A percentile compares a stretch with the other conserved stretches of the same genome.
Evolutionary conservation across 1,140 invertebrate species (phyloP).

Genomic region (Pseudomyrmex gracilis): DNA sequence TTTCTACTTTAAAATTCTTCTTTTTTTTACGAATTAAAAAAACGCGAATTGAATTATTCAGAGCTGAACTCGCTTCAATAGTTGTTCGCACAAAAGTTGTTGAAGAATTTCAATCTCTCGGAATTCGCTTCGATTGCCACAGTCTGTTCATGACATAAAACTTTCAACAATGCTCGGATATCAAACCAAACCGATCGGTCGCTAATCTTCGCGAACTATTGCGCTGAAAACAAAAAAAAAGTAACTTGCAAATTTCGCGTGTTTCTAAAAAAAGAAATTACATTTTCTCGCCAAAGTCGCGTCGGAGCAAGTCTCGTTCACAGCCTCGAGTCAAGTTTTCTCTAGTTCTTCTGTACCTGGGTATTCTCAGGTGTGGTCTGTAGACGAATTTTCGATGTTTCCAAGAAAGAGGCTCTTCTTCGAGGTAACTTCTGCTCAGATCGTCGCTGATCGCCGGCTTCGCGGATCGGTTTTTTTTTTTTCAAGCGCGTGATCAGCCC

Average conservation of each 20-base stretch:
- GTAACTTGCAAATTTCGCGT: neutral
- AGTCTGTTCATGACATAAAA: slow-evolving; percentile 30
- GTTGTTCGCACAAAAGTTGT: too few relatives aligned
- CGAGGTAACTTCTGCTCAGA: slow-evolving; percentile 29
- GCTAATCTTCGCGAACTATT: neutral
- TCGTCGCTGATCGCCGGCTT: slow-evolving; percentile 27
- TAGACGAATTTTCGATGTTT: slow-evolving; percentile 29
- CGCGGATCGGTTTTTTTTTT: slow-evolving; percentile 34
- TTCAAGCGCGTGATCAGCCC: slow-evolving; percentile 65
- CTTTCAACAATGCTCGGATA: neutral
- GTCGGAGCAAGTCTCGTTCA: neutral
- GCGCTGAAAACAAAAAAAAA: neutral
- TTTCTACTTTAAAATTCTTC: neutral
- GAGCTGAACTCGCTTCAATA: neutral
- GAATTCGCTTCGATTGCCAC: neutral
- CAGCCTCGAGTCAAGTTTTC: neutral
- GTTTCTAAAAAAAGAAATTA: neutral
- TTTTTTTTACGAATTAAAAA: neutral
- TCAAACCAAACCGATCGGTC: neutral
- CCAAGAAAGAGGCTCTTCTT: slow-evolving; percentile 4
- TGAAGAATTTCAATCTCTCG: neutral
- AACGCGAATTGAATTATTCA: too few relatives aligned
- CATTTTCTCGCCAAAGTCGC: neutral
- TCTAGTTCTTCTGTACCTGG: slow-evolving; percentile 47
- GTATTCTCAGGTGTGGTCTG: slow-evolving; percentile 11